Percentiles rank a stretch among this genome's conserved stretches.
Evolutionary conservation across 2,113 vertebrate genomes (phyloP).

Genomic region (Apteryx owenii): DNA sequence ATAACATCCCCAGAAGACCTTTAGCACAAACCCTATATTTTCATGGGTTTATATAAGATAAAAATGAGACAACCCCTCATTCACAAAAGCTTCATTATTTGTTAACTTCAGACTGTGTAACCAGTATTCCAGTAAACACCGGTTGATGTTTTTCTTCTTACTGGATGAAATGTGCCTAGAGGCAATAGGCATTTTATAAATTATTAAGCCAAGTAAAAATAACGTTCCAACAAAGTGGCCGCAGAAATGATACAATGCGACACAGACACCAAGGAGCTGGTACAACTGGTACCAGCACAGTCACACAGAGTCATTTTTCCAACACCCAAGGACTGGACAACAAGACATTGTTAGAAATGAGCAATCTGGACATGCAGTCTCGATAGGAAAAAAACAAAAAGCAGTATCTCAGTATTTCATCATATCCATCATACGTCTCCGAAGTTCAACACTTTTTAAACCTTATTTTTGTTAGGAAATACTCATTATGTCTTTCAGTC

Average conservation of each 20-base stretch:
- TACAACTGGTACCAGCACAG: constrained; percentile 61
- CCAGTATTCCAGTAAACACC: constrained; percentile 9
- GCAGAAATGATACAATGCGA: not conserved
- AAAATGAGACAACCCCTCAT: constrained; percentile 5
- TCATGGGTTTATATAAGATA: not conserved
- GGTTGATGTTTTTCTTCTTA: constrained; percentile 52
- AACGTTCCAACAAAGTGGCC: constrained; percentile 54
- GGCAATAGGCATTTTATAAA: constrained; percentile 63
- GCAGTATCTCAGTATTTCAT: constrained; percentile 18
- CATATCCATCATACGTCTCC: not conserved
- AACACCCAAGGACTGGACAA: constrained; percentile 36
- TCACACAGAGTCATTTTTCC: constrained; percentile 28
- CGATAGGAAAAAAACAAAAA: not conserved
- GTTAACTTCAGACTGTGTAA: not conserved
- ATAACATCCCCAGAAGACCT: not conserved
- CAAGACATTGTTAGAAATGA: constrained; percentile 43
- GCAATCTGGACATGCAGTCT: constrained; percentile 15
- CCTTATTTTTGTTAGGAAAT: not conserved
- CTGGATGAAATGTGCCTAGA: constrained; percentile 56
- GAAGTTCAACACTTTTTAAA: not conserved
- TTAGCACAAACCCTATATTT: not conserved
- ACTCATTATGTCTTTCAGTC: not conserved
- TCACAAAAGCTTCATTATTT: constrained; percentile 57
- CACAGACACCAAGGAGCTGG: constrained; percentile 1
- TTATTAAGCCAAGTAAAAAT: constrained; percentile 64